Conservation (phyloP, 1,140 invertebrate genomes). For the Camponotus pennsylvanicus region DNA sequence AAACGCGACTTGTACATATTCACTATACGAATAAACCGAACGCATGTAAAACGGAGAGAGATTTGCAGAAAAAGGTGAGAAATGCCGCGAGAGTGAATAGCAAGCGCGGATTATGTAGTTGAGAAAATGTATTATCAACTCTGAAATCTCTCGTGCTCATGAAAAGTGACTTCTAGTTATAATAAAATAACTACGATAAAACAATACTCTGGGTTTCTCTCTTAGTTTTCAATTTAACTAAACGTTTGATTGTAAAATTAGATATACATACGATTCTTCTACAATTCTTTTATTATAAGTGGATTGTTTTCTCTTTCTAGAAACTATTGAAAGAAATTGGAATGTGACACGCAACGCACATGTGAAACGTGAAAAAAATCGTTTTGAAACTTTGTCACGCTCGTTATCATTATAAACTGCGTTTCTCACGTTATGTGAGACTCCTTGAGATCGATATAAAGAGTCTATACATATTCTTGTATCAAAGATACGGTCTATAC, state of each 20-base stretch:
- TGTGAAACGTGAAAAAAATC: background rate
- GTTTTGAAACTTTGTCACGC: background rate
- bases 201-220: background rate
- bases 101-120: background rate
- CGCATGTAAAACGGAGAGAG: background rate
- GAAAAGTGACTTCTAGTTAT: background rate
- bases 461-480: conserved; percentile 3
- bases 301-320: background rate
- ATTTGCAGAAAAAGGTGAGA: background rate
- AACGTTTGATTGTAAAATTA: background rate
- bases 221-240: background rate
- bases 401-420: conserved; percentile 5
- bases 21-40: background rate
- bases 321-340: background rate
- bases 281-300: background rate
- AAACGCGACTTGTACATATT: background rate
- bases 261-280: background rate
- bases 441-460: no score
- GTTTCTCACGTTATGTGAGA: conserved; percentile 19
- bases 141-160: no score
- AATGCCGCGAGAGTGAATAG: conserved; percentile 1
- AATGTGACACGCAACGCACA: background rate
- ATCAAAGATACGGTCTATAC: conserved; percentile 22
- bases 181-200: background rate
- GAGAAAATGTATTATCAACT: conserved; percentile 5